These are phyloP conservation scores for Darevskia nairensis DNA, from an alignment of 2,797 vertebrate species.

Conservation along the genomic window DNA sequence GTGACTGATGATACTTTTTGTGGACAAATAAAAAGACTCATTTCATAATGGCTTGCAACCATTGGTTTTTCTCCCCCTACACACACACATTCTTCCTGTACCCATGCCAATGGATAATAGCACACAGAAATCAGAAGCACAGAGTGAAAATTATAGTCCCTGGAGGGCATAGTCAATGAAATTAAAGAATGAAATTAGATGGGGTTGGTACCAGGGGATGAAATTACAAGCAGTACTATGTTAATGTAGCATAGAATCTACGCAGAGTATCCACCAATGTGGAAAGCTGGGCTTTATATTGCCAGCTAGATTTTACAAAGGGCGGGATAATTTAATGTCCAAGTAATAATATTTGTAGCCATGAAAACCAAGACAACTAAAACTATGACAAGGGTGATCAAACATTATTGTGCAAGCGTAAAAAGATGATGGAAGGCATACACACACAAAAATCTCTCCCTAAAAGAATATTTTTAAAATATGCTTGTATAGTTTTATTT, in stretches of 20 bases:
- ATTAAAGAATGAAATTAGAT: slow-evolving; percentile 41
- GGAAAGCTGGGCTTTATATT: slow-evolving; percentile 10
- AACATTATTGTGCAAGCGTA: background rate
- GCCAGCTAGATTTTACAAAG: slow-evolving; percentile 30
- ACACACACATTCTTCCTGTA: slow-evolving; percentile 13
- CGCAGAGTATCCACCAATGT: slow-evolving; percentile 17
- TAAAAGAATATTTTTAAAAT: background rate
- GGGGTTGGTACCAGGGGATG: slow-evolving; percentile 33
- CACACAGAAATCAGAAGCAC: background rate
- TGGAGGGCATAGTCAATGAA: slow-evolving; percentile 28
- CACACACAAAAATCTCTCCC: background rate
- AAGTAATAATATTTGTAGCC: background rate
- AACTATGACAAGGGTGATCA: slow-evolving; percentile 3
- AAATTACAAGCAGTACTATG: slow-evolving; percentile 19
- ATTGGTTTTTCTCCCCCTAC: background rate
- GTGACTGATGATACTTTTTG: background rate
- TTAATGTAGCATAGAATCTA: slow-evolving; percentile 27
- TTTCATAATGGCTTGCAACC: background rate
- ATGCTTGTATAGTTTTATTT: slow-evolving; percentile 15
- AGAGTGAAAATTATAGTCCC: slow-evolving; percentile 21
- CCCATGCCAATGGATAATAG: slow-evolving; percentile 15
- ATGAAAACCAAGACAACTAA: background rate
- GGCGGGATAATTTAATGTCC: slow-evolving; percentile 1
- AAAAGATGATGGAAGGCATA: background rate
- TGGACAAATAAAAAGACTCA: background rate